Evolutionary conservation across 2,888 invertebrate genomes (phyloP).

Genomic region (Cistogaster globosa): DNA sequence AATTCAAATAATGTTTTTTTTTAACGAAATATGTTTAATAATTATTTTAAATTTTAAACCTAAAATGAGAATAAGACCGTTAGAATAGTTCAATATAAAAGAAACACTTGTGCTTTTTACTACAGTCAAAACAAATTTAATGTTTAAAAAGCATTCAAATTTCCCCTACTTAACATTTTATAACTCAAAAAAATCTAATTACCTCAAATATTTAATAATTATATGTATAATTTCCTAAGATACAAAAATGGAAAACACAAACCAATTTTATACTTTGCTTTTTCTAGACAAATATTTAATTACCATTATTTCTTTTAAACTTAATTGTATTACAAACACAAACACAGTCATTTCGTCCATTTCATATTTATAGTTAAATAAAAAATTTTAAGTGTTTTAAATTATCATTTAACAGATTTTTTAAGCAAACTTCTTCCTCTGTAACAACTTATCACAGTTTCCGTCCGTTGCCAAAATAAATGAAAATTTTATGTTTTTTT

Average conservation of each 20-base stretch:
- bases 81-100: too few species aligned
- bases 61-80: too few species aligned
- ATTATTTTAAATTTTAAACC: too few species aligned
- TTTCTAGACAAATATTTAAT: conserved; percentile 41
- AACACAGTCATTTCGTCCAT: background rate
- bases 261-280: background rate
- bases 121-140: too few species aligned
- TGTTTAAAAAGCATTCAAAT: too few species aligned
- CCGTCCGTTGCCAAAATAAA: conserved; percentile 45
- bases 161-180: too few species aligned
- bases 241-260: background rate
- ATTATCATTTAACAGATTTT: conserved; percentile 52
- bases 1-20: too few species aligned
- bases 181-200: too few species aligned
- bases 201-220: too few species aligned
- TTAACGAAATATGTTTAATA: too few species aligned
- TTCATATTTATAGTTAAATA: background rate
- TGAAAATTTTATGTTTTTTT: conserved; percentile 45
- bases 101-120: too few species aligned
- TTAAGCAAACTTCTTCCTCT: conserved; percentile 33
- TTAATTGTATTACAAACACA: conserved; percentile 34
- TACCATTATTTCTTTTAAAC: conserved; percentile 22
- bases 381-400: conserved; percentile 24
- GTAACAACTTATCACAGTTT: conserved; percentile 56
- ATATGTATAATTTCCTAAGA: too few species aligned